These are phyloP conservation scores for Bufo bufo DNA, from an alignment of 2,113 vertebrate genomes.

Conservation along the genomic window DNA sequence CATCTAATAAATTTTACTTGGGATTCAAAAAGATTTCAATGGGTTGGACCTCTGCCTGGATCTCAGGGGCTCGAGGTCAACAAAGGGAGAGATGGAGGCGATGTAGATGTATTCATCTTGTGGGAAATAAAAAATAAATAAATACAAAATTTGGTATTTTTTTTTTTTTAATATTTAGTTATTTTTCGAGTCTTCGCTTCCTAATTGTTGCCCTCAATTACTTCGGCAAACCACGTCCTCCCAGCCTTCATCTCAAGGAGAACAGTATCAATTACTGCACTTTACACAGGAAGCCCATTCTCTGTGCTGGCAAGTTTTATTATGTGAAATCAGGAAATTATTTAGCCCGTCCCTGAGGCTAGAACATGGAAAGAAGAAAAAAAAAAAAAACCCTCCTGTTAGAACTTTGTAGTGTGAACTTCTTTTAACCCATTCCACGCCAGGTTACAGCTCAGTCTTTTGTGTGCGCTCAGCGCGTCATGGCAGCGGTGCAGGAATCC, in stretches of 20 bases:
- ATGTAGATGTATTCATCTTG: not conserved
- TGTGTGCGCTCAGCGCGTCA: not conserved
- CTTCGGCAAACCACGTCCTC: not conserved
- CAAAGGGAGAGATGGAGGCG: not conserved
- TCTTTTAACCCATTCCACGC: not conserved
- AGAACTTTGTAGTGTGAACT: not conserved
- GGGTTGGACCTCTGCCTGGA: not conserved
- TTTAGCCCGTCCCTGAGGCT: slow-evolving; percentile 35
- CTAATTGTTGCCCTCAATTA: not conserved
- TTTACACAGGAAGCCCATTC: slow-evolving; percentile 37
- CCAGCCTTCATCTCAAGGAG: not conserved
- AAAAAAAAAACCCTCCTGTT: not conserved
- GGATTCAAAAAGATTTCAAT: too few species aligned
- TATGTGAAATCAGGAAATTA: slow-evolving; percentile 45
- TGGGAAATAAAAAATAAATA: too few species aligned
- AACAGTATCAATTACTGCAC: slow-evolving; percentile 14
- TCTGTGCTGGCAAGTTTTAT: slow-evolving; percentile 6
- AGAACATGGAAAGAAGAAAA: not conserved
- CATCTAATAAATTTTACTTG: too few species aligned
- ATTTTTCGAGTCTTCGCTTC: too few species aligned
- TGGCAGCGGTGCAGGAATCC: not conserved
- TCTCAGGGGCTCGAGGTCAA: not conserved
- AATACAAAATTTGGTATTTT: too few species aligned
- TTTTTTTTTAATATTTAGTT: too few species aligned
- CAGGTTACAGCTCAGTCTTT: not conserved